These are phyloP conservation scores for Mareca strepera DNA, from an alignment of 2,797 vertebrate genomes.

Conservation along the genomic window DNA sequence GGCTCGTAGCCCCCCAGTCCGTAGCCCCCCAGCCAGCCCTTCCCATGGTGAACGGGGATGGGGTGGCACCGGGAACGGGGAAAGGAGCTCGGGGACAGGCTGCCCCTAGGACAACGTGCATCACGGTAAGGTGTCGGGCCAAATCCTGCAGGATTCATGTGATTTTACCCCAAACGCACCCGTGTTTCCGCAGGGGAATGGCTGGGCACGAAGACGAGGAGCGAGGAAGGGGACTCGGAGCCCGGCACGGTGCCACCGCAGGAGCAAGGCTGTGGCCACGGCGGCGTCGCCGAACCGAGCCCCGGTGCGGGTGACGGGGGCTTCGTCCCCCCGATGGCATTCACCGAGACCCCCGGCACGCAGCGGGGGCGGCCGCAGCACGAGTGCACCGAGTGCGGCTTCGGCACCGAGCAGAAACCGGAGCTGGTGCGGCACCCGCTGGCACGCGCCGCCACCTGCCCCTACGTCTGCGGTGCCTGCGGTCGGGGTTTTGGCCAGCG, in stretches of 20 bases:
- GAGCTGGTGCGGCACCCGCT: slow-evolving; percentile 53
- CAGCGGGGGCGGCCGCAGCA: not conserved
- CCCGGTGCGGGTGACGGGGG: not conserved
- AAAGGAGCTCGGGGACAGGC: no score
- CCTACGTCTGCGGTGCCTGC: not conserved
- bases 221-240: not conserved
- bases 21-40: not conserved
- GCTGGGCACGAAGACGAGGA: slow-evolving; percentile 42
- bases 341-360: not conserved
- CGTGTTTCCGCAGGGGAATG: slow-evolving; percentile 28
- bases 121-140: not conserved
- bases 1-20: rapidly evolving
- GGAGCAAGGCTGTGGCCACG: not conserved
- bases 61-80: no score
- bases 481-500: not conserved
- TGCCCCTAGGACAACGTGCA: not conserved
- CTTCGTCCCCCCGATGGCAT: not conserved
- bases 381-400: slow-evolving; percentile 43
- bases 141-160: not conserved
- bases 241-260: not conserved
- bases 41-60: not conserved
- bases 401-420: not conserved
- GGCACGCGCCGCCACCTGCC: not conserved
- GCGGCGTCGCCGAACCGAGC: rapidly evolving
- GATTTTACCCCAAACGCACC: not conserved